Evolutionary conservation across 1,140 invertebrate species (phyloP).

Genomic region (Zaprionus tsacasi): DNA sequence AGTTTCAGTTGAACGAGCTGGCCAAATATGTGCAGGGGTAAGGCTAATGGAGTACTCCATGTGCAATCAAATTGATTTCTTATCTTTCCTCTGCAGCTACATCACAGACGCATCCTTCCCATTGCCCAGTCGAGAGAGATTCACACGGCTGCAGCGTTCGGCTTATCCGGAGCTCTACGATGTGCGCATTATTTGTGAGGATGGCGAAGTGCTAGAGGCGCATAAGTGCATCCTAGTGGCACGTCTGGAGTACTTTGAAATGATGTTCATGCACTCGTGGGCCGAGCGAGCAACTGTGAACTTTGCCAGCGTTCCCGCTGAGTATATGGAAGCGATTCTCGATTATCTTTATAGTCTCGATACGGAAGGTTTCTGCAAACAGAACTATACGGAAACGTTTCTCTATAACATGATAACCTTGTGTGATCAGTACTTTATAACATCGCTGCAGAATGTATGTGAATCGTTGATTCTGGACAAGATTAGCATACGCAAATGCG

Average conservation of each 20-base stretch:
- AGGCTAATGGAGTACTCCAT: neutral
- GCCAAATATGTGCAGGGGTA: conserved; percentile 54
- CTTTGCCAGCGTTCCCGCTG: conserved; percentile 67
- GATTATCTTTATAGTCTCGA: conserved; percentile 88
- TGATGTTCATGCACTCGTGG: conserved; percentile 89
- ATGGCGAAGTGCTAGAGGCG: conserved; percentile 86
- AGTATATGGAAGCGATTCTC: conserved; percentile 86
- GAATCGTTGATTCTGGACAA: conserved; percentile 86
- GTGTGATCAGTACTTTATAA: conserved; percentile 88
- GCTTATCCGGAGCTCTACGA: conserved; percentile 86
- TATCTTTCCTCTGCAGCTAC: conserved; percentile 19
- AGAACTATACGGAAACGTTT: conserved; percentile 84
- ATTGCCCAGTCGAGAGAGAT: conserved; percentile 40
- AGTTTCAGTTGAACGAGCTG: conserved; percentile 58
- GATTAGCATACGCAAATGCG: conserved; percentile 88
- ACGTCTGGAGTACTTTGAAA: conserved; percentile 89
- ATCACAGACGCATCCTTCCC: conserved; percentile 45
- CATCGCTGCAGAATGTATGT: conserved; percentile 87
- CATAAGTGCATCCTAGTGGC: conserved; percentile 90
- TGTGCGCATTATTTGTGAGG: conserved; percentile 85
- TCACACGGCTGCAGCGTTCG: conserved; percentile 54
- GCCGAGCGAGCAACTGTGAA: conserved; percentile 85
- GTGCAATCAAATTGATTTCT: neutral
- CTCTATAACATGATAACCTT: conserved; percentile 87
- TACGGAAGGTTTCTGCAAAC: conserved; percentile 84